Evolutionary conservation across 2,888 invertebrate genomes (phyloP), one percentile per base, ranked within the genome.

Genomic region (Conus canariensis): DNA sequence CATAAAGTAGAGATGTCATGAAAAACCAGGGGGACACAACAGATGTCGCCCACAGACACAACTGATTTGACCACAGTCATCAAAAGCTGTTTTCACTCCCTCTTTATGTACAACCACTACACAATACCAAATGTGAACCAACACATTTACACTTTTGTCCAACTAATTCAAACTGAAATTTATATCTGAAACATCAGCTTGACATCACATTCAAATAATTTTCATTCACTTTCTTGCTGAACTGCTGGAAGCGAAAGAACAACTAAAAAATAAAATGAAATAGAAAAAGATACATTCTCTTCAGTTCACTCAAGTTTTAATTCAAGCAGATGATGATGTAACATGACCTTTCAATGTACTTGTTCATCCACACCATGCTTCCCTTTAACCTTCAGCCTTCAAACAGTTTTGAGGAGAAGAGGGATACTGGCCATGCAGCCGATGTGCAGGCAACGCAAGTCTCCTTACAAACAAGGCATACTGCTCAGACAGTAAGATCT

Each of bases 1-100:
- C 45, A 45, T 45, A 45, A 45, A 45, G 45, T 45, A 45, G 45
- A 45, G 45, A 45, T 45, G 45, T 45, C 45, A 45, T 45, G 45
- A 45, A 45, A 45, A 45, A n/a, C 74, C 74, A 74, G 74, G 74
- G 10, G n/a, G 74, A 74, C 74, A 74, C n/a, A 74, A 74, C 74
- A 74, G 74, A 74, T 74, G 74, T 19, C n/a, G n/a, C 74, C 9
- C 22, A 22, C 9, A 74, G 45, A 45, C 45, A 4, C 45, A 80
- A 80, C 77, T 80, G 45, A 30, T 30, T 80, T 30, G 77, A 80
- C 22, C 22, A 80, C 77, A 77, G 9, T 30, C 14, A 12, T 30
- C 77, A 58, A 85, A 85, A 59, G 59, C 85, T 59, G 85, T 85
- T 7, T 58, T 58, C 82, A 83, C 82, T 58, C 56, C 56, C 58